These are phyloP conservation scores for Emydura subglobosa DNA, from an alignment of 2,113 vertebrate species.

Conservation along the genomic window DNA sequence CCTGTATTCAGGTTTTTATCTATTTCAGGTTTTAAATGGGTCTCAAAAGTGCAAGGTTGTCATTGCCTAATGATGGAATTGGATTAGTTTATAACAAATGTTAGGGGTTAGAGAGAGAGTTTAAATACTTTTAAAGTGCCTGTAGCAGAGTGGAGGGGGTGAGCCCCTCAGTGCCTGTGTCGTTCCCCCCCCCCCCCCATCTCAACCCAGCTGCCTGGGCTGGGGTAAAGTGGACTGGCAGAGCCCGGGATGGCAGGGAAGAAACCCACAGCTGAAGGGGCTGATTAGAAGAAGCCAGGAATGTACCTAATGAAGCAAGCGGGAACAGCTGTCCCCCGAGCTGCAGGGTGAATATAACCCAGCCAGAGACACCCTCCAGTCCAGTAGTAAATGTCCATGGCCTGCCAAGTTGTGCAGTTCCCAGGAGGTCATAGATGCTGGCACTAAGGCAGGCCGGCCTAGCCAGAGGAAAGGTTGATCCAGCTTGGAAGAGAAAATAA, in stretches of 20 bases:
- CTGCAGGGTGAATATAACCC: no score
- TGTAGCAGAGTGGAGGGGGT: no score
- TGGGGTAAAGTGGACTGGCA: no score
- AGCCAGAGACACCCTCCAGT: no score
- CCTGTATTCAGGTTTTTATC: not conserved
- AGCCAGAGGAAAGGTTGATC: not conserved
- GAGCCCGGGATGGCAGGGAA: no score
- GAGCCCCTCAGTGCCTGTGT: no score
- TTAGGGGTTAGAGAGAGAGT: not conserved
- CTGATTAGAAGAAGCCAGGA: no score
- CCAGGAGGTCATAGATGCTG: not conserved
- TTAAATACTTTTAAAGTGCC: not conserved
- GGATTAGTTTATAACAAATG: not conserved
- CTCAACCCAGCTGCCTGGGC: no score
- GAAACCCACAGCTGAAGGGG: no score
- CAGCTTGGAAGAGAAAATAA: not conserved
- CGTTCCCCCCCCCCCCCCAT: no score
- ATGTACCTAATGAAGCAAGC: no score
- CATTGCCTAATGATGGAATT: not conserved
- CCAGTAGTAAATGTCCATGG: not conserved
- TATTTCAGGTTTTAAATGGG: not conserved
- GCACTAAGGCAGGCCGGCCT: not conserved
- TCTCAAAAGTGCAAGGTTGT: not conserved
- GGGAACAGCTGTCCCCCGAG: no score
- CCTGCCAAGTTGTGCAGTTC: not conserved